Percentiles rank a stretch among this genome's conserved stretches.
Conservation (phyloP, 2,797 vertebrate genomes). For the Myiothlypis chrysogaster region DNA sequence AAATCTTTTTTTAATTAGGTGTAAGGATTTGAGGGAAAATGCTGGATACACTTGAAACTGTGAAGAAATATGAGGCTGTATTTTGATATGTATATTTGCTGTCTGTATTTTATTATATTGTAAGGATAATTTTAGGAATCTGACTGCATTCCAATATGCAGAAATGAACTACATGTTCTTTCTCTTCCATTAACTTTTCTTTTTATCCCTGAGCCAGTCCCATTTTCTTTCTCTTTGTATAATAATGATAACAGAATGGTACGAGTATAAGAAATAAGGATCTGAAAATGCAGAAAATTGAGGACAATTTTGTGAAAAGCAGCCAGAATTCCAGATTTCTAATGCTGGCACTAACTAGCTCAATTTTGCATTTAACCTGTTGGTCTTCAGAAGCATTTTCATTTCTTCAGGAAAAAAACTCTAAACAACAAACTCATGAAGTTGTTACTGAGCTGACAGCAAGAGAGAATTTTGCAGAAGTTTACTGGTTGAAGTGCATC, state of each 20-base stretch:
- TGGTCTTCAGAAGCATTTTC: background rate
- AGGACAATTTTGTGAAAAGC: slow-evolving; percentile 9
- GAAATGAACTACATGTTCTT: background rate
- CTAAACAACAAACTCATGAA: background rate
- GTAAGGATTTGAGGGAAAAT: background rate
- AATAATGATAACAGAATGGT: background rate
- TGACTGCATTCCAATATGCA: background rate
- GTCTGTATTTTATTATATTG: background rate
- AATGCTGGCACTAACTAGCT: background rate
- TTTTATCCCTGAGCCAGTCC: background rate
- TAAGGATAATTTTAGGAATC: background rate
- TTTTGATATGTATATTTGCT: background rate
- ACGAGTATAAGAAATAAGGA: background rate
- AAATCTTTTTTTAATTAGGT: background rate
- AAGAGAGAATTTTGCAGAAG: background rate
- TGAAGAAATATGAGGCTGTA: background rate
- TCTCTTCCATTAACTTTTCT: background rate
- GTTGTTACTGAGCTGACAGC: background rate
- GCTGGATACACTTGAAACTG: background rate
- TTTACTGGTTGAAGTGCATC: background rate
- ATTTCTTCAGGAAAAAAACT: background rate
- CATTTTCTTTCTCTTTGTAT: background rate
- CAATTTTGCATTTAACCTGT: background rate
- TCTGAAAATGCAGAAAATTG: background rate
- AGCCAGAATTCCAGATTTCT: background rate